Base-by-base conservation (phyloP, 2,113 vertebrate species). In the Seriola aureovittata region DNA sequence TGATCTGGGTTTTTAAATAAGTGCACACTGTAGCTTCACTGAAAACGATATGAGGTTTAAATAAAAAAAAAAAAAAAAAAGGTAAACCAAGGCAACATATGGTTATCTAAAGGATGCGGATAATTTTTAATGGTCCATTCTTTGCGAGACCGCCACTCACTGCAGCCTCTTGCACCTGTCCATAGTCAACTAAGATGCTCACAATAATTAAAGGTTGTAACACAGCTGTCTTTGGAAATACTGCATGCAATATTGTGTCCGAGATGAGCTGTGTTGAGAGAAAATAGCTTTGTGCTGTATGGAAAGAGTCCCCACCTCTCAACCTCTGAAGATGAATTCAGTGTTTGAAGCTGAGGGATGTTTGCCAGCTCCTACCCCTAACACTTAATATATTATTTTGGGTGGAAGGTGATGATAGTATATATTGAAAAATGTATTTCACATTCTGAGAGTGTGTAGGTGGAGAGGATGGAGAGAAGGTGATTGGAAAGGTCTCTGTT, bases 401-500 rank as follows among this genome's bases (percentile, higher is more conserved):
- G 75, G 75, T n/a, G 25, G 68, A 59, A 75, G 68, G 59, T 1
- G 4, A 74, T 68, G 75, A 59, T 71, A 8, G 63, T 50, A 64
- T 44, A 66, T 9, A 21, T 32, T 76, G 50, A 69, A 76, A 80
- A 75, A 48, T 40, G 50, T 21, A 67, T 83, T 81, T 79, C 59
- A 19, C 65, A 59, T 42, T 32, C 59, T 25, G 63, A 13, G 74
- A 57, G 66, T 3, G 65, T 48, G 71, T 55, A 25, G 66, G 74
- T 69, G 77, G 70, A 68, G 54, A 78, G 64, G 34, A 72, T 52
- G 71, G 71, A 34, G 54, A 50, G 77, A 66, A 77, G 71, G 57
- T 40, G 80, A 62, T 84, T 71, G 75, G 71, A 90, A 60, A 85
- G 36, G 80, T 85, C 82, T 81, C 80, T 71, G 91, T 63, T 88